These are phyloP conservation scores for Acrossocheilus wenchowensis DNA, from an alignment of 2,797 vertebrate genomes.

Conservation along the genomic window DNA sequence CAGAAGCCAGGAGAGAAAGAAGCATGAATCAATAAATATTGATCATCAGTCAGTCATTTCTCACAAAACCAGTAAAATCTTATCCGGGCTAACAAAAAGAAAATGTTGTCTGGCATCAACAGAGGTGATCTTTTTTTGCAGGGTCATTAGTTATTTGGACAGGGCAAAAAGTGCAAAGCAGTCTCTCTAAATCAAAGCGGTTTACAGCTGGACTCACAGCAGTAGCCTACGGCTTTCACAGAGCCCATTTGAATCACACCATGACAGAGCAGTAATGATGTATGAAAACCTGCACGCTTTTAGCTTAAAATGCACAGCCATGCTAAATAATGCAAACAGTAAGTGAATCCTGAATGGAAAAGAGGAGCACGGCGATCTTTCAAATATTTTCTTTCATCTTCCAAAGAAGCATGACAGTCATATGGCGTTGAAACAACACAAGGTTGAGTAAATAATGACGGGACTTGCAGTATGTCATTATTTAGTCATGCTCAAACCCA, in stretches of 20 bases:
- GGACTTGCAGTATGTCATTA: not conserved
- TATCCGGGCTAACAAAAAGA: slow-evolving; percentile 48
- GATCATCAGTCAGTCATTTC: slow-evolving; percentile 61
- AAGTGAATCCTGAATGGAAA: not conserved
- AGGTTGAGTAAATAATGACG: not conserved
- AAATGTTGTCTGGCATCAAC: slow-evolving; percentile 46
- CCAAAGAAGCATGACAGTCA: not conserved
- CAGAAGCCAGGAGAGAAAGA: slow-evolving; percentile 32
- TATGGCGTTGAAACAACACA: not conserved
- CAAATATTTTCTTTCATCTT: not conserved
- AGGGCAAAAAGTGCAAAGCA: slow-evolving; percentile 42
- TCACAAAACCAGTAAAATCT: slow-evolving; percentile 58
- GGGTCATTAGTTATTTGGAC: slow-evolving; percentile 63
- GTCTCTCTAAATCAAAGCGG: slow-evolving; percentile 36
- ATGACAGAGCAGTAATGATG: slow-evolving; percentile 7
- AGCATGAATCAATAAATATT: slow-evolving; percentile 62
- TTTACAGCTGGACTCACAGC: slow-evolving; percentile 41
- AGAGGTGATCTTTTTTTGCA: slow-evolving; percentile 45
- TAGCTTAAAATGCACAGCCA: not conserved
- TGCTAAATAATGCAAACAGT: not conserved
- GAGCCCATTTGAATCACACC: slow-evolving; percentile 24
- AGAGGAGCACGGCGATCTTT: not conserved
- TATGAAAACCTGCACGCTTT: slow-evolving; percentile 12
- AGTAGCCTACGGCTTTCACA: not conserved
- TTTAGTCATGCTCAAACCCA: not conserved